Conservation (phyloP, 2,113 vertebrate species). For the Numenius arquata region DNA sequence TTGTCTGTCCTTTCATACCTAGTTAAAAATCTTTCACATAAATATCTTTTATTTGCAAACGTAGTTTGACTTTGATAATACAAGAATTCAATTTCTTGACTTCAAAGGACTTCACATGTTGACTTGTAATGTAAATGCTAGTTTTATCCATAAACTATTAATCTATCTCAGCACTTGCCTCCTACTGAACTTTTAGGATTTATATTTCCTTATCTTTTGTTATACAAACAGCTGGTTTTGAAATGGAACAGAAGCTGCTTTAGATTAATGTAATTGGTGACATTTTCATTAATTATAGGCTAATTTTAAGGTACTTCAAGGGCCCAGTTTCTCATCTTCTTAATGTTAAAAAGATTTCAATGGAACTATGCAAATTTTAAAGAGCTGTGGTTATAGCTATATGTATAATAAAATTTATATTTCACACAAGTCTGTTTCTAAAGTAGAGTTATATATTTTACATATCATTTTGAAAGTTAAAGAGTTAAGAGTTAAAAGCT, state of each 20-base stretch:
- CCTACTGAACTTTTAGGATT: not conserved
- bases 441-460: not conserved
- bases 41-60: not conserved
- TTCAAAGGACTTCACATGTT: not conserved
- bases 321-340: not conserved
- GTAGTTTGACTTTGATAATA: not conserved
- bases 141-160: not conserved
- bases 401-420: not conserved
- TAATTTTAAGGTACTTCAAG: not conserved
- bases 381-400: not conserved
- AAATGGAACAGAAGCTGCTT: not conserved
- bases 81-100: not conserved
- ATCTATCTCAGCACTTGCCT: not conserved
- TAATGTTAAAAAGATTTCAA: not conserved
- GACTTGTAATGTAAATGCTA: not conserved
- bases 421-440: not conserved
- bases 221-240: not conserved
- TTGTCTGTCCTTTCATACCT: not conserved
- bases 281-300: not conserved
- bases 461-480: not conserved
- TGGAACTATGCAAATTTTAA: not conserved
- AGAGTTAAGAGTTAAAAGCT: not conserved
- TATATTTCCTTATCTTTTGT: not conserved
- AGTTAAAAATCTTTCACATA: not conserved
- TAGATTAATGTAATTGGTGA: not conserved